phyloP scores from a whole-genome alignment of 2,113 vertebrate genomes.

The Bungarus multicinctus region DNA sequence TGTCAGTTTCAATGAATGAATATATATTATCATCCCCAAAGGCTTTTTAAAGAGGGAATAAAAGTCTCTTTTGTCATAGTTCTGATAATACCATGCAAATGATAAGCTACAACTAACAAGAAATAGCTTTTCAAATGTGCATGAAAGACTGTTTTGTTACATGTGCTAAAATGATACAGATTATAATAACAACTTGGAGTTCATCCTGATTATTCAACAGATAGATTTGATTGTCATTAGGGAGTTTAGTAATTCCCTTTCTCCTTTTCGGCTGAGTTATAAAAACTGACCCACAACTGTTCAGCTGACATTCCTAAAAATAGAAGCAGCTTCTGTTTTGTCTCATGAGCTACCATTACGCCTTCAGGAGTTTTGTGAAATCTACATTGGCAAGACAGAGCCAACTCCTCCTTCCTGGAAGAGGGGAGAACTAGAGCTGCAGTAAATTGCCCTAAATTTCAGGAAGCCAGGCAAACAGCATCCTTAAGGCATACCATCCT shows the following conservation, averaged over 20 bases:
- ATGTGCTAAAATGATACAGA: constrained; percentile 25
- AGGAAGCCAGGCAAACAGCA: background rate
- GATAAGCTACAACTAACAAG: constrained; percentile 5
- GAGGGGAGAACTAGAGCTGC: constrained; percentile 7
- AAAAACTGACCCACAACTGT: constrained; percentile 43
- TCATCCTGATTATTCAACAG: constrained; percentile 39
- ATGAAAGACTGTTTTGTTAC: background rate
- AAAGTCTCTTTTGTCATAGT: background rate
- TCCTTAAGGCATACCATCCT: background rate
- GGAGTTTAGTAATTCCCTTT: constrained; percentile 35
- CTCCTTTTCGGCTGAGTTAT: constrained; percentile 24
- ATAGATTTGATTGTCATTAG: constrained; percentile 50
- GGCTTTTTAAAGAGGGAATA: background rate
- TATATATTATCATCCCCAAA: background rate
- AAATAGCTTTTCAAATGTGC: constrained; percentile 33
- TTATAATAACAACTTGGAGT: constrained; percentile 32
- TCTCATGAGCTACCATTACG: constrained; percentile 53
- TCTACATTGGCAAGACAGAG: constrained; percentile 26
- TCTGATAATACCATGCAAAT: background rate
- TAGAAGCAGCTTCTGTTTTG: constrained; percentile 66
- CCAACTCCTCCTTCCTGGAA: constrained; percentile 14
- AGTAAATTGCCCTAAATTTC: background rate
- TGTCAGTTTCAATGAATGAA: background rate
- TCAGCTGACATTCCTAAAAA: constrained; percentile 61
- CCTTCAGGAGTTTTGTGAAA: constrained; percentile 17